Evolutionary conservation across 2,888 invertebrate species (phyloP), one percentile per base, ranked within the genome.

Genomic region (Lasioglossum leucozonium): DNA sequence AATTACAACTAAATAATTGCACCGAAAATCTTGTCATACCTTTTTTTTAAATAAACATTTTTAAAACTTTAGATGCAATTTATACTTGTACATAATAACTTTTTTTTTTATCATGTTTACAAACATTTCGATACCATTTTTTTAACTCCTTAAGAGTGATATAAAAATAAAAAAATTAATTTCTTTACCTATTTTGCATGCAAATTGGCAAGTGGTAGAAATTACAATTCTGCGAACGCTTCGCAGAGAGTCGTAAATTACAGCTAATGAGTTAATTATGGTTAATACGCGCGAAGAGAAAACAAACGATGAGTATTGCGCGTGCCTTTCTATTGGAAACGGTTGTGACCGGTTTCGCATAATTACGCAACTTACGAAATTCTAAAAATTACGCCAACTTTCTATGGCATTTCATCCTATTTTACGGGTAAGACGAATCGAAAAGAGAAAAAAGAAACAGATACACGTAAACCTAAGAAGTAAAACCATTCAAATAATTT

Each of bases 351-450:
- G 76, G 81, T 83, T 83, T 76, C 37, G 34, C 11, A 26, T 30
- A 22, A 67, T 81, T 76, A 67, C 55, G 51, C 37, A 72, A 67
- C 51, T 76, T 55, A 79, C 34, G 72, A 76, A 83, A 81, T 81
- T n/a, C 44, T 16, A 47, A 16, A n/a, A 71, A 72, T 51, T 42
- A 34, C 1, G 26, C 47, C 37, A 8, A 62, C 62, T 77, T 77
- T 40, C 44, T 51, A 76, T 69, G 44, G 26, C 34, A 8, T 58
- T 40, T 37, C 58, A 55, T n/a, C 22, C 55, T 8, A 8, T 2
- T 42, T 37, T 13, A 13, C 10, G 22, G 18, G 69, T 34, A 18
- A 71, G 34, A 58, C 5, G 42, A 30, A 37, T 75, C 8, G 22
- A 10, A 11, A 13, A 3, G 11, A 30, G 22, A 58, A 5, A 0